These are phyloP conservation scores for Brachyrhaphis roseni DNA, from an alignment of 2,797 vertebrate species.

Conservation along the genomic window DNA sequence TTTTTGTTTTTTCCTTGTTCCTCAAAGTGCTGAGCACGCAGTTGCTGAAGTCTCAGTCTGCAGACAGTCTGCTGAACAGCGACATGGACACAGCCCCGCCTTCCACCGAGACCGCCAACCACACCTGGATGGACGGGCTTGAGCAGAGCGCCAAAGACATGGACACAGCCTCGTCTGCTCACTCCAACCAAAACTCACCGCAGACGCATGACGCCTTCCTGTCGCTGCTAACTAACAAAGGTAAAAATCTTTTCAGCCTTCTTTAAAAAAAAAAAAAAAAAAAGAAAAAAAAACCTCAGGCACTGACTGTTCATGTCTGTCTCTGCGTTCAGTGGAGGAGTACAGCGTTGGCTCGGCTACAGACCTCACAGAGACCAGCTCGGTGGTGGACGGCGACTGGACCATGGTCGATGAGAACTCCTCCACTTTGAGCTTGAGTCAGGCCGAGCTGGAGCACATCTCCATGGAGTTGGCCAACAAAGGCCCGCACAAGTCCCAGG, in stretches of 20 bases:
- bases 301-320: not conserved
- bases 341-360: constrained; percentile 98
- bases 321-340: constrained; percentile 86
- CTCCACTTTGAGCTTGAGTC: constrained; percentile 90
- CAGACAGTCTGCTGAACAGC: constrained; percentile 89
- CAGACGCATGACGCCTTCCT: constrained; percentile 96
- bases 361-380: constrained; percentile 97
- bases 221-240: constrained; percentile 94
- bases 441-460: constrained; percentile 95
- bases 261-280: not conserved
- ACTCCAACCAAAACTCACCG: constrained; percentile 85
- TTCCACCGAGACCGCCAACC: constrained; percentile 78
- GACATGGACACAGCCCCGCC: constrained; percentile 85
- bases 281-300: not conserved
- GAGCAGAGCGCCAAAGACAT: constrained; percentile 83
- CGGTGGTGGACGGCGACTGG: constrained; percentile 97
- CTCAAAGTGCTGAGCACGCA: constrained; percentile 84
- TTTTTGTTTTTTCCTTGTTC: not conserved
- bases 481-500: constrained; percentile 95
- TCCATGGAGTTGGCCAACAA: constrained; percentile 97
- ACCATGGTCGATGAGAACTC: constrained; percentile 96
- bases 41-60: constrained; percentile 91
- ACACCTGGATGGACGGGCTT: constrained; percentile 88
- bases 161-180: constrained; percentile 84
- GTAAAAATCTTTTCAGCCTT: constrained; percentile 61